phyloP scores from a whole-genome alignment of 2,888 invertebrate genomes.

The Cheilosia scutellata region DNA sequence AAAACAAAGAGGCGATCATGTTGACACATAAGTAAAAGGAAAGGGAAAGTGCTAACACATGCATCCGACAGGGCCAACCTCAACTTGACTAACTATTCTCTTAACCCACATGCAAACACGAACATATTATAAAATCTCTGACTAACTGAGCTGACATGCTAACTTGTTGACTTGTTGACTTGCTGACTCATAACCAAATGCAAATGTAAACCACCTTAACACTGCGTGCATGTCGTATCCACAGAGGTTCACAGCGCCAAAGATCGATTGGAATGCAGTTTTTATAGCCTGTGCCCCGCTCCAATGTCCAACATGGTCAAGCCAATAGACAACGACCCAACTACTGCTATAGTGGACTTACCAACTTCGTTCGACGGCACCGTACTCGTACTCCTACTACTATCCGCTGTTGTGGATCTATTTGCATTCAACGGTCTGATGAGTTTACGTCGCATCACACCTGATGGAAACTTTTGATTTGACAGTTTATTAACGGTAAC shows the following conservation, averaged over 20 bases:
- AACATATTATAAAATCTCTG: slow-evolving; percentile 1
- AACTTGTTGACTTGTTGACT: slow-evolving; percentile 31
- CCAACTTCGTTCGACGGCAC: slow-evolving; percentile 56
- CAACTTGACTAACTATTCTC: slow-evolving; percentile 19
- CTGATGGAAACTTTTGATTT: slow-evolving; percentile 68
- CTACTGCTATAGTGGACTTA: slow-evolving; percentile 34
- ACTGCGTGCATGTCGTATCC: neutral
- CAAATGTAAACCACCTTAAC: slow-evolving; percentile 37
- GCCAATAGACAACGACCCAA: neutral
- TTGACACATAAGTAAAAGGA: slow-evolving; percentile 53
- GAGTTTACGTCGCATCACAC: slow-evolving; percentile 65
- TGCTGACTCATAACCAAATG: slow-evolving; percentile 66
- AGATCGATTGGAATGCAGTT: slow-evolving; percentile 67
- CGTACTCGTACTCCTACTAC: slow-evolving; percentile 53
- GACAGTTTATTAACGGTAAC: slow-evolving; percentile 71
- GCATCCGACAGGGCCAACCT: slow-evolving; percentile 47
- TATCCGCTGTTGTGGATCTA: slow-evolving; percentile 41
- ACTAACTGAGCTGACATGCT: slow-evolving; percentile 14
- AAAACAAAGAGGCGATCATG: slow-evolving; percentile 29
- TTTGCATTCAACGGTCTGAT: slow-evolving; percentile 65
- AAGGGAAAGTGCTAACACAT: slow-evolving; percentile 70
- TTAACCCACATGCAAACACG: slow-evolving; percentile 51
- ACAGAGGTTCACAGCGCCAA: neutral
- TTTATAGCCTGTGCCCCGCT: slow-evolving; percentile 12
- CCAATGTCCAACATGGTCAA: slow-evolving; percentile 48